Conservation (phyloP, 2,113 vertebrate species). For the Carassius gibelio region DNA sequence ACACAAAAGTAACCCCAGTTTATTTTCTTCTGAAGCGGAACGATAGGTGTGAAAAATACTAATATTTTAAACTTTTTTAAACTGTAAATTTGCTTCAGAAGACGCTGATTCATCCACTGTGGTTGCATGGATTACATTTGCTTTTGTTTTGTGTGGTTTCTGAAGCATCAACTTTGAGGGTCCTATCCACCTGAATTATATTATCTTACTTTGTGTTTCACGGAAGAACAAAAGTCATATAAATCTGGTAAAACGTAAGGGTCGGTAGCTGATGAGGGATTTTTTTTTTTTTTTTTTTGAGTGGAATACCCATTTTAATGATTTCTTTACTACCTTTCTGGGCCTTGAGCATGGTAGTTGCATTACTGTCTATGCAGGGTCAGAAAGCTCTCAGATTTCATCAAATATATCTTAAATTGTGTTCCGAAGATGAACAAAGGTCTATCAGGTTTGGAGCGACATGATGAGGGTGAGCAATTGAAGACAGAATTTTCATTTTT, state of each 20-base stretch:
- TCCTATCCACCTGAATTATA: not conserved
- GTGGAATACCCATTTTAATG: too few species aligned
- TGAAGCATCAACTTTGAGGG: not conserved
- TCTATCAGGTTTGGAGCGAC: too few species aligned
- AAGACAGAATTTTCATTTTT: too few species aligned
- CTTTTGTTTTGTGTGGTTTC: not conserved
- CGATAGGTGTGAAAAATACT: not conserved
- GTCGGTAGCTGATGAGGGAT: not conserved
- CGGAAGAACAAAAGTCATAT: not conserved
- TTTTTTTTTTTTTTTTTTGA: too few species aligned
- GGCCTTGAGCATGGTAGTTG: too few species aligned
- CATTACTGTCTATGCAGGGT: too few species aligned
- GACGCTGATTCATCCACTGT: not conserved
- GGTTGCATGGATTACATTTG: not conserved
- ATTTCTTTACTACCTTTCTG: too few species aligned
- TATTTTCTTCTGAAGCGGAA: not conserved
- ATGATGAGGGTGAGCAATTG: too few species aligned
- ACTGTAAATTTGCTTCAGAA: too few species aligned
- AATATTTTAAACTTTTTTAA: not conserved
- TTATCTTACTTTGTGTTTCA: not conserved
- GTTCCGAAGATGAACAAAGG: not conserved
- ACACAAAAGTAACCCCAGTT: not conserved
- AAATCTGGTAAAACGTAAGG: not conserved
- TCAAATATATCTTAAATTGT: not conserved
- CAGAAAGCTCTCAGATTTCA: not conserved